phyloP scores from a whole-genome alignment of 2,113 vertebrate species.

The Jaculus jaculus region DNA sequence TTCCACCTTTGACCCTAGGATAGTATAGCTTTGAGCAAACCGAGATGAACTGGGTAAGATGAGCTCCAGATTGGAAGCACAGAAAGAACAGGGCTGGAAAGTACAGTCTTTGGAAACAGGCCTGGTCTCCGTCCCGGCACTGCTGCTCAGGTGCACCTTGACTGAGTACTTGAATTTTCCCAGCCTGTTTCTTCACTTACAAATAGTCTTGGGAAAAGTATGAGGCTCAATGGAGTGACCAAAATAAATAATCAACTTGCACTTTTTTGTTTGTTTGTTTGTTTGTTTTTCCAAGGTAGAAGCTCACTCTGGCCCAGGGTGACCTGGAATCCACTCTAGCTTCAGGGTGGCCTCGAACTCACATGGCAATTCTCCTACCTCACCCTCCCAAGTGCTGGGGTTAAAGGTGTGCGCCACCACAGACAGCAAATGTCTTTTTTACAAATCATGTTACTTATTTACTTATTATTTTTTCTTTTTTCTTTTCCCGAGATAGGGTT shows the following conservation, averaged over 20 bases:
- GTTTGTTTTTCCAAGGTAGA: background rate
- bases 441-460: too few species aligned
- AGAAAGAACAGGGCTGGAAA: background rate
- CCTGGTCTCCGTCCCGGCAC: background rate
- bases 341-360: too few species aligned
- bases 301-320: too few species aligned
- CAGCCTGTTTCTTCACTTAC: background rate
- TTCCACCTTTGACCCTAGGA: background rate
- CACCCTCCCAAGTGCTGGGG: too few species aligned
- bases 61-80: background rate
- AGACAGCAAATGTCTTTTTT: too few species aligned
- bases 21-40: background rate
- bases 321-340: too few species aligned
- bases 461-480: too few species aligned
- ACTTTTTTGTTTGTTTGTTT: too few species aligned
- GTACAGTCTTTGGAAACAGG: background rate
- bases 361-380: too few species aligned
- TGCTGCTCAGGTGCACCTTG: background rate
- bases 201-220: background rate
- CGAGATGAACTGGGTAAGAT: background rate
- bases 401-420: too few species aligned
- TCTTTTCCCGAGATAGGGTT: too few species aligned
- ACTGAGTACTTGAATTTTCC: background rate
- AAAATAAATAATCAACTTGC: background rate
- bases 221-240: background rate